phyloP scores from a whole-genome alignment of 2,797 vertebrate species.

The Gallinago nigripennis region DNA sequence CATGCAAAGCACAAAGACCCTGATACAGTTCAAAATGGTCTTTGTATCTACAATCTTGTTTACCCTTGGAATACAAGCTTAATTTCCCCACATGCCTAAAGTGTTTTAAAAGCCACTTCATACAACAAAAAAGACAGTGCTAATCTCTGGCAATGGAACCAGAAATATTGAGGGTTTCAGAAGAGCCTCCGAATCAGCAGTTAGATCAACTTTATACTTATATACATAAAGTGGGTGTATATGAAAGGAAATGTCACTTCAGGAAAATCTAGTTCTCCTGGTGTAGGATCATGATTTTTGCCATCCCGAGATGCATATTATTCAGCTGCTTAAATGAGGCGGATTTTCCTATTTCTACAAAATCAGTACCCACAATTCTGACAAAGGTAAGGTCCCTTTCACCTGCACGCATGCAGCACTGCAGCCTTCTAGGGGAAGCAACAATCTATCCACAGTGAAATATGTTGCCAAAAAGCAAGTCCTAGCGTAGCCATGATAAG shows the following conservation, averaged over 20 bases:
- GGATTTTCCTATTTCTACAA: background rate
- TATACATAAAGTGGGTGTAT: background rate
- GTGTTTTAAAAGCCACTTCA: slow-evolving; percentile 41
- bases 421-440: background rate
- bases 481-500: background rate
- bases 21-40: slow-evolving; percentile 39
- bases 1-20: slow-evolving; percentile 57
- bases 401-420: accelerated
- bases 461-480: background rate
- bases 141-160: slow-evolving; percentile 14
- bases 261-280: background rate
- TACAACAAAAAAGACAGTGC: slow-evolving; percentile 6
- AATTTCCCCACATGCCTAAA: slow-evolving; percentile 49
- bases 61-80: slow-evolving; percentile 45
- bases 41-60: slow-evolving; percentile 59
- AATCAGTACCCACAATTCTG: background rate
- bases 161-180: background rate
- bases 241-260: background rate
- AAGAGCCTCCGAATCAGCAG: background rate
- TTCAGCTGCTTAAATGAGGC: background rate
- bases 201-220: background rate
- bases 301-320: background rate
- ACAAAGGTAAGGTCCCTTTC: background rate
- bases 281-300: background rate
- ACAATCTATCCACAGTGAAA: background rate